Evolutionary conservation across 2,113 vertebrate species (phyloP).

Genomic region (mouse (Mus musculus)): GRCm39 chr2:56423501-56424000

Average conservation of each 20-base stretch:
- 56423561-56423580: not conserved
- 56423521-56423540: not conserved
- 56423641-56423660: not conserved
- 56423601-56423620: not conserved
- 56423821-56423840: not conserved
- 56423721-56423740: not conserved
- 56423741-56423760: not conserved
- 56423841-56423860: not conserved
- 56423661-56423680: not conserved
- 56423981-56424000: not conserved
- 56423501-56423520: not conserved
- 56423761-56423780: not conserved
- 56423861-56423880: not conserved
- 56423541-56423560: not conserved
- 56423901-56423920: not conserved
- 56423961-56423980: not conserved
- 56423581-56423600: not conserved
- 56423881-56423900: rapidly evolving
- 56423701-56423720: not conserved
- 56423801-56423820: not conserved
- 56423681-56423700: not conserved
- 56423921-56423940: not conserved
- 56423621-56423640: too few species aligned
- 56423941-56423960: not conserved
- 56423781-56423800: not conserved